phyloP scores from a whole-genome alignment of 2,888 invertebrate species.

The Calameuta idolon region DNA sequence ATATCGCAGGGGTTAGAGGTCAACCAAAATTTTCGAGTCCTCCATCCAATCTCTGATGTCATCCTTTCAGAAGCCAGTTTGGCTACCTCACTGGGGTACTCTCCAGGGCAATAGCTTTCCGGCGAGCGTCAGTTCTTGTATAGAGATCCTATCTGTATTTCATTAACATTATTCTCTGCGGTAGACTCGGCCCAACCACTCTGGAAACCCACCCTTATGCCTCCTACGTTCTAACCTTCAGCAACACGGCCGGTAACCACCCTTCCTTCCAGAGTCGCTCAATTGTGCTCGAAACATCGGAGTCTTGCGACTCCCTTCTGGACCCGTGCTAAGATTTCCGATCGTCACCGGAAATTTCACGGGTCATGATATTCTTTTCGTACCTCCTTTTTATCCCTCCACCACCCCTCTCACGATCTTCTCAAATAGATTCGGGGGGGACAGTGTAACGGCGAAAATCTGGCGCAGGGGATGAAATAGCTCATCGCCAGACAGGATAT shows the following conservation, averaged over 20 bases:
- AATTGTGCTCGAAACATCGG: conserved; percentile 47
- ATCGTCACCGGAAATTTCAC: conserved; percentile 6
- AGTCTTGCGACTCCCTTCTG: conserved; percentile 4
- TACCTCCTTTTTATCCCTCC: background rate
- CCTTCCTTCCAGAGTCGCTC: conserved; percentile 33
- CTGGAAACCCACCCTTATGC: conserved; percentile 21
- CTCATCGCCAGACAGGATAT: no score
- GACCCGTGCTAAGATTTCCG: no score
- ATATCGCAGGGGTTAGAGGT: no score
- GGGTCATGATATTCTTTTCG: background rate
- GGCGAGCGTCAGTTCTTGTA: conserved; percentile 48
- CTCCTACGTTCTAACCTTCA: conserved; percentile 17
- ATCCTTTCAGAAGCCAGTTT: no score
- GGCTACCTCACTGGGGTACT: background rate
- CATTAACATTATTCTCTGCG: conserved; percentile 66
- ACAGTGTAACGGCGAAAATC: no score
- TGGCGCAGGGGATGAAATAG: no score
- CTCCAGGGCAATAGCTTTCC: conserved; percentile 52
- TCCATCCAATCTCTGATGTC: no score
- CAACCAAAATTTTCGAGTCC: no score
- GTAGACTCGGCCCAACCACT: conserved; percentile 47
- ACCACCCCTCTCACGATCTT: no score
- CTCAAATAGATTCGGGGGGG: no score
- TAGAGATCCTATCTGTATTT: conserved; percentile 66
- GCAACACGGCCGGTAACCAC: conserved; percentile 24